Percentiles rank a stretch among this genome's conserved stretches.
Conservation (phyloP, 2,113 vertebrate species). For the Sander vitreus region DNA sequence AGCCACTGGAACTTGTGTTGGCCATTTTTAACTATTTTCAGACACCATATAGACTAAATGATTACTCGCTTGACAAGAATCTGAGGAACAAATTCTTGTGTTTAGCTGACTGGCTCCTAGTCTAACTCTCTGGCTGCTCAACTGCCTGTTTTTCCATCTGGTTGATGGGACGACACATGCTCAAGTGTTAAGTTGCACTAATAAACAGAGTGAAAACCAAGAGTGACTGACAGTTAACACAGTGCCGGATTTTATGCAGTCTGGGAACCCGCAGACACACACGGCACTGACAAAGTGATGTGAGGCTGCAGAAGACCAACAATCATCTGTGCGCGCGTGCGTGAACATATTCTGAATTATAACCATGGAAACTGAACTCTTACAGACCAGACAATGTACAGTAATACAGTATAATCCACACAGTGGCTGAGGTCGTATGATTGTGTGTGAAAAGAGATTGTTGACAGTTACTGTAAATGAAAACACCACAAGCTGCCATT, state of each 20-base stretch:
- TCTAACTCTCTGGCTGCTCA: slow-evolving; percentile 5
- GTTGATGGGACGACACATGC: slow-evolving; percentile 21
- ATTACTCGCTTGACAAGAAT: background rate
- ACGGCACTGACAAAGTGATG: background rate
- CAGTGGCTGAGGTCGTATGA: background rate
- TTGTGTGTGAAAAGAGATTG: background rate
- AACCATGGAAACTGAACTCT: slow-evolving; percentile 50
- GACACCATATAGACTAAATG: background rate
- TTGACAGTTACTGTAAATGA: background rate
- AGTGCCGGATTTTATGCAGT: too few species aligned
- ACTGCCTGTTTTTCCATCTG: slow-evolving; percentile 24
- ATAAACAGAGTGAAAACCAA: background rate
- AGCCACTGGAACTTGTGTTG: background rate
- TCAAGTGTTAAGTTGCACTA: slow-evolving; percentile 12
- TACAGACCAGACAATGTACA: slow-evolving; percentile 7
- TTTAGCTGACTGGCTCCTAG: background rate
- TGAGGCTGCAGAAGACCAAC: background rate
- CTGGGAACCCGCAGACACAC: background rate
- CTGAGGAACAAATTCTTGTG: background rate
- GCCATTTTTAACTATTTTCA: background rate
- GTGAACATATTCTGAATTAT: slow-evolving; percentile 17
- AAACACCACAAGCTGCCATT: background rate
- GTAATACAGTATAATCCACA: background rate
- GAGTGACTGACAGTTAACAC: slow-evolving; percentile 4
- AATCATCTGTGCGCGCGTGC: background rate